These are phyloP conservation scores for Tapera naevia DNA, from an alignment of 2,797 vertebrate genomes.

Conservation along the genomic window DNA sequence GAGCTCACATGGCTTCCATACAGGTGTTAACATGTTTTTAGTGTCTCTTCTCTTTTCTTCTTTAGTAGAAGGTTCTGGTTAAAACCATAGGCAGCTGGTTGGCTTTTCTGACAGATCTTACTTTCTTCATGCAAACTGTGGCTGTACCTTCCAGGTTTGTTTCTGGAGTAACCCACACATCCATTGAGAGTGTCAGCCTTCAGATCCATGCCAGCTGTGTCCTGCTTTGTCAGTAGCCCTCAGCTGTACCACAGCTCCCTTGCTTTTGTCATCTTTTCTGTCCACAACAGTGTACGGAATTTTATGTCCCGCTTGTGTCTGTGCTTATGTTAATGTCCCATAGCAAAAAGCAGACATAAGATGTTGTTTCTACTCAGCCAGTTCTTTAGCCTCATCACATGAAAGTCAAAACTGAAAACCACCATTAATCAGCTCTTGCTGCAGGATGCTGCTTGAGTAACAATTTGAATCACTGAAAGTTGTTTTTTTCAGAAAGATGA, in stretches of 20 bases:
- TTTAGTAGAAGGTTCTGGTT: neutral
- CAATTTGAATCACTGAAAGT: neutral
- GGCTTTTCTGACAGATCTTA: neutral
- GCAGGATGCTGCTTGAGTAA: neutral
- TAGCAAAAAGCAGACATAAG: neutral
- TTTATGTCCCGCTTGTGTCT: neutral
- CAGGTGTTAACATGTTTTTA: neutral
- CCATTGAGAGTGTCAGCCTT: neutral
- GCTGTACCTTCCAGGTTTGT: neutral
- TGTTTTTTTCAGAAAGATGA: neutral
- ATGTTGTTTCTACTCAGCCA: neutral
- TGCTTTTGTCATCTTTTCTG: neutral
- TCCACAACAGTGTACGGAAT: neutral
- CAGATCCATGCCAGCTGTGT: neutral
- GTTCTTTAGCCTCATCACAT: neutral
- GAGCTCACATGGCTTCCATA: neutral
- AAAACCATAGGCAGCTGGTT: neutral
- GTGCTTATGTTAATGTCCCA: neutral
- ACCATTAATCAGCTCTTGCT: rapidly evolving
- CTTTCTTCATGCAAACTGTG: neutral
- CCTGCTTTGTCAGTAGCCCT: neutral
- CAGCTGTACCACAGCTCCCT: neutral
- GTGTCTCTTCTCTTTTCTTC: neutral
- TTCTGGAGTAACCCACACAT: neutral
- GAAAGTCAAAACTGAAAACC: neutral